Evolutionary conservation across 92 coral and sea anemone genomes (phyloP).

Genomic region (Heteractis magnifica): DNA sequence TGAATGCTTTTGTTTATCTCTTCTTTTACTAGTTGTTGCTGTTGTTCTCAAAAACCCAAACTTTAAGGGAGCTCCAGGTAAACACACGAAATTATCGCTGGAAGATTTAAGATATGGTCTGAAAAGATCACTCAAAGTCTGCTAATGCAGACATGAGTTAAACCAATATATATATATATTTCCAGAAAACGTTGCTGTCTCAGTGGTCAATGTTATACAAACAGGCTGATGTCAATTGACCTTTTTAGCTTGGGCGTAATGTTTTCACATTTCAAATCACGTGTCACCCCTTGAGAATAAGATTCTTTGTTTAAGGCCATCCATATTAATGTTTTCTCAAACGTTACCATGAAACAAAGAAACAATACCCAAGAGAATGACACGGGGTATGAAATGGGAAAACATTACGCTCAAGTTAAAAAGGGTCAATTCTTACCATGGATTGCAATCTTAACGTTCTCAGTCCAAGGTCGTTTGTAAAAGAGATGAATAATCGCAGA

Average conservation of each 20-base stretch:
- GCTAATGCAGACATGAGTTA: neutral
- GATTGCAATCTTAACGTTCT: too few relatives aligned
- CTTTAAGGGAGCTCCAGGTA: conserved; percentile 17
- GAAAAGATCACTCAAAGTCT: too few relatives aligned
- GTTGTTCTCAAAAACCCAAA: conserved; percentile 13
- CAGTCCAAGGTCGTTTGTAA: too few relatives aligned
- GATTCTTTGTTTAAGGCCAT: neutral
- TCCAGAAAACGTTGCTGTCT: too few relatives aligned
- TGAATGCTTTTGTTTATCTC: neutral
- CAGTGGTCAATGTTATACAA: too few relatives aligned
- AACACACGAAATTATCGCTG: neutral
- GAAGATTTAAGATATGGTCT: too few relatives aligned
- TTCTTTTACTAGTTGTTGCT: conserved; percentile 1
- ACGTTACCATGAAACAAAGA: neutral
- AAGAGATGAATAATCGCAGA: too few relatives aligned
- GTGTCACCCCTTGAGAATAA: neutral
- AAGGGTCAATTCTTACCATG: too few relatives aligned
- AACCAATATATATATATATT: too few relatives aligned
- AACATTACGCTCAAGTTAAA: neutral
- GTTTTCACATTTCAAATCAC: neutral
- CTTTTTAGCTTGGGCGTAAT: neutral
- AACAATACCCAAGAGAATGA: neutral
- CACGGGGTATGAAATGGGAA: neutral
- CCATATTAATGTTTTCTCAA: neutral
- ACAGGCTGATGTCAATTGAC: too few relatives aligned